phyloP scores from a whole-genome alignment of 2,113 vertebrate genomes.

The Ceyx margarethae region DNA sequence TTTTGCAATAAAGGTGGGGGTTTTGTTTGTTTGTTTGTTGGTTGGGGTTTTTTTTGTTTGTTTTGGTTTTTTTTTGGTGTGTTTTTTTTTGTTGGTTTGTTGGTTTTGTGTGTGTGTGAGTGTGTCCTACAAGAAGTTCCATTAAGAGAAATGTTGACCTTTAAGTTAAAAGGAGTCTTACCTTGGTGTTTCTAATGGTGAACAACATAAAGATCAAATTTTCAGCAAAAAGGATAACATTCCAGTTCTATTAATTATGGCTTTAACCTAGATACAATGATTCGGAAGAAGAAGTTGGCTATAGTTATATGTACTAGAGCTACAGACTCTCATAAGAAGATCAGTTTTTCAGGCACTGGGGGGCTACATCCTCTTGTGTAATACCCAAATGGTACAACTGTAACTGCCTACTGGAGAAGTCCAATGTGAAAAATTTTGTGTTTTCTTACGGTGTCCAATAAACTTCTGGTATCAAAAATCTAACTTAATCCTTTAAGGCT shows the following conservation, averaged over 20 bases:
- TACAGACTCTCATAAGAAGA: neutral
- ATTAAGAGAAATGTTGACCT: neutral
- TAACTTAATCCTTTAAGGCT: neutral
- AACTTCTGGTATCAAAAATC: neutral
- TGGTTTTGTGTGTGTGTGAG: no score
- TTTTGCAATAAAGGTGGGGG: neutral
- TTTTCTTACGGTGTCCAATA: neutral
- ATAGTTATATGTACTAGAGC: neutral
- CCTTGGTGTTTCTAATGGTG: neutral
- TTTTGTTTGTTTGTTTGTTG: neutral
- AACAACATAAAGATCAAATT: neutral
- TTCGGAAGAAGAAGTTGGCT: neutral
- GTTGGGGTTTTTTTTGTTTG: neutral
- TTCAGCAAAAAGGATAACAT: neutral
- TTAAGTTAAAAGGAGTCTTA: neutral
- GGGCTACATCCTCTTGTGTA: neutral
- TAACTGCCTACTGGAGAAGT: neutral
- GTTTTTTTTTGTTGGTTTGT: neutral
- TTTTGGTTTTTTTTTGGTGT: neutral
- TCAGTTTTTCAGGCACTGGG: neutral
- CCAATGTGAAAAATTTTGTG: neutral
- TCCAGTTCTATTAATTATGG: neutral
- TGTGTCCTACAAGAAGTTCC: neutral
- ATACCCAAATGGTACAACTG: neutral
- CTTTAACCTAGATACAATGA: neutral